Percentiles rank a stretch among this genome's conserved stretches.
Evolutionary conservation across 1,140 invertebrate species (phyloP).

Genomic region (Zaprionus gabonicus): DNA sequence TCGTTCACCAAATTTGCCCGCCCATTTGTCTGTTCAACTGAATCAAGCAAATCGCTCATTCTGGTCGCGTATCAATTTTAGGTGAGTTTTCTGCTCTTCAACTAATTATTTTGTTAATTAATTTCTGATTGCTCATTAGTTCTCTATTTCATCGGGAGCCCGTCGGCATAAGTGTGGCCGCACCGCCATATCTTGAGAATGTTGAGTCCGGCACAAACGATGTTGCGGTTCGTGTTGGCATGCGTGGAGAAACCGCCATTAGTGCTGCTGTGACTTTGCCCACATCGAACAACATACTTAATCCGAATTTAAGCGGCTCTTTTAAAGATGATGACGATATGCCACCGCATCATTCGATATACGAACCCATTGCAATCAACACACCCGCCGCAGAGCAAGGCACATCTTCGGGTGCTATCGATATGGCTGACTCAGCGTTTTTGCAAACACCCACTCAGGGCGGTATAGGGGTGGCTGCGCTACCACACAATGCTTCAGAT

Average conservation of each 20-base stretch:
- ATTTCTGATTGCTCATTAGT: constrained; percentile 20
- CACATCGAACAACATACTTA: constrained; percentile 83
- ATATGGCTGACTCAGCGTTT: constrained; percentile 64
- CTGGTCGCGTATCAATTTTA: constrained; percentile 64
- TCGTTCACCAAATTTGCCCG: constrained; percentile 73
- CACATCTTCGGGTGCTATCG: constrained; percentile 11
- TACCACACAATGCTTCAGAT: constrained; percentile 61
- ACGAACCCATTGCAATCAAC: constrained; percentile 71
- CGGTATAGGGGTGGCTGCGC: constrained; percentile 76
- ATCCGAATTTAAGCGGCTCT: constrained; percentile 84
- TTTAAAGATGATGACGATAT: constrained; percentile 81
- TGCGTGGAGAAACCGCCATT: constrained; percentile 18
- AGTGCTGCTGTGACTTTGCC: constrained; percentile 49
- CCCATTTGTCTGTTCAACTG: constrained; percentile 64
- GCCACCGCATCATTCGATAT: constrained; percentile 75
- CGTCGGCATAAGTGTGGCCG: constrained; percentile 64
- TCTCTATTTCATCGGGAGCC: constrained; percentile 63
- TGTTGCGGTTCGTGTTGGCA: constrained; percentile 18
- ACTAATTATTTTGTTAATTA: background rate
- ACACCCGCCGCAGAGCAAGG: constrained; percentile 48
- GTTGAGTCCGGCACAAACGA: constrained; percentile 52
- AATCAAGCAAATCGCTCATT: constrained; percentile 47
- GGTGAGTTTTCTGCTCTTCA: constrained; percentile 28
- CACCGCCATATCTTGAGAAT: constrained; percentile 71
- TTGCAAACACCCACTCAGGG: constrained; percentile 73